Evolutionary conservation across 2,888 invertebrate species (phyloP).

Genomic region (Aethes cnicana): DNA sequence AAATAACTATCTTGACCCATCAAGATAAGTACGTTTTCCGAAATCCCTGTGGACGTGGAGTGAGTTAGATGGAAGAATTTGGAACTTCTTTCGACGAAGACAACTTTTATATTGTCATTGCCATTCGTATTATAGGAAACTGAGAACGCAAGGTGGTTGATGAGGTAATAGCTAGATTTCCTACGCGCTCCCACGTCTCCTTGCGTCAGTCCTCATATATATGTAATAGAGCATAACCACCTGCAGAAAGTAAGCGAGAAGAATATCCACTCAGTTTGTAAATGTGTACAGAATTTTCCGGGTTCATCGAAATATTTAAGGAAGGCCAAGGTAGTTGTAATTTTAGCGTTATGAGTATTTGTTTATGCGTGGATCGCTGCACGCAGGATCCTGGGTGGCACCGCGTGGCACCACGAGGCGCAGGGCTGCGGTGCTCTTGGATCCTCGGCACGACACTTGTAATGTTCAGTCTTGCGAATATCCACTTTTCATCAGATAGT

Average conservation of each 20-base stretch:
- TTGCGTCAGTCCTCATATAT: not conserved
- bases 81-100: too few relatives aligned
- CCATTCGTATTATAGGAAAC: slow-evolving; percentile 15
- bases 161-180: slow-evolving; percentile 31
- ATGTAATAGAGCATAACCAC: too few relatives aligned
- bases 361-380: slow-evolving; percentile 18
- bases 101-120: not conserved
- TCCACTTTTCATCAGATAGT: too few relatives aligned
- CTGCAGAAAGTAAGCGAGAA: too few relatives aligned
- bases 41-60: too few relatives aligned
- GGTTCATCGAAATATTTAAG: too few relatives aligned
- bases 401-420: slow-evolving; percentile 20
- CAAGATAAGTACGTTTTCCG: too few relatives aligned
- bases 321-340: slow-evolving; percentile 12
- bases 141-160: slow-evolving; percentile 23
- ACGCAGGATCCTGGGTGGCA: slow-evolving; percentile 24
- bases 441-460: slow-evolving; percentile 11
- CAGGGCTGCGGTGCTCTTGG: slow-evolving; percentile 1
- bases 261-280: too few relatives aligned
- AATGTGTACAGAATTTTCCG: too few relatives aligned
- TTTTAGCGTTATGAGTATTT: slow-evolving; percentile 19
- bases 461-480: too few relatives aligned
- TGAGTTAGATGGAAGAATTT: too few relatives aligned
- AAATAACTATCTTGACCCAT: too few relatives aligned
- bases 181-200: not conserved